These are phyloP conservation scores for Digitonthophagus gazella DNA, from an alignment of 2,888 invertebrate species.

Conservation along the genomic window DNA sequence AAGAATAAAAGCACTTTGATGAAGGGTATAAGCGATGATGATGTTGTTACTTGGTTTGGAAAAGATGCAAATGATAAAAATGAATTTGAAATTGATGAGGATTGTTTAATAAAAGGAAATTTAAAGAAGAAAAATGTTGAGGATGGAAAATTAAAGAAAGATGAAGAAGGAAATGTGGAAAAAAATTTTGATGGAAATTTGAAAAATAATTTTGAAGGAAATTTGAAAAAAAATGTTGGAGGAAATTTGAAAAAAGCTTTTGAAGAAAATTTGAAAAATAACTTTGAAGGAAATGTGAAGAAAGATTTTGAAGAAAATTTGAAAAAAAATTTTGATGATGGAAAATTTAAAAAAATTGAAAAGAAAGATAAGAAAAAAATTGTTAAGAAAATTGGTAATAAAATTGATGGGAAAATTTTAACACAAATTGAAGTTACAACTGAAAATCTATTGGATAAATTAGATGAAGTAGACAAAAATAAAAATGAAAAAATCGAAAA, in stretches of 20 bases:
- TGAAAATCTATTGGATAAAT: too few relatives aligned
- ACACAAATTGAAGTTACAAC: conserved; percentile 7
- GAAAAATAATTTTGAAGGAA: conserved; percentile 6
- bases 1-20: conserved; percentile 59
- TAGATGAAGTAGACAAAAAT: background rate
- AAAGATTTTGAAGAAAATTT: too few relatives aligned
- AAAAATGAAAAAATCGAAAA: too few relatives aligned
- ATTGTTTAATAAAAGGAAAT: too few relatives aligned
- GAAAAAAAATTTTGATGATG: too few relatives aligned
- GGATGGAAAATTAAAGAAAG: background rate
- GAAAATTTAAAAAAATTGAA: conserved; percentile 10
- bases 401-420: conserved; percentile 21
- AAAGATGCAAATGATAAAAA: conserved; percentile 50
- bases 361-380: conserved; percentile 10
- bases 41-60: conserved; percentile 67
- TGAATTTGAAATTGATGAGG: background rate
- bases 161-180: too few relatives aligned
- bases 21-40: conserved; percentile 63
- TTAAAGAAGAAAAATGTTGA: background rate
- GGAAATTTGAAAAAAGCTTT: conserved; percentile 18
- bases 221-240: conserved; percentile 9
- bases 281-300: background rate
- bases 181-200: too few relatives aligned
- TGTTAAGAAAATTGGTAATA: conserved; percentile 17
- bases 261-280: conserved; percentile 14